A percentile compares a stretch with the other conserved stretches of the same genome.
Conservation (phyloP, 2,888 invertebrate species). For the Polyploca ridens region DNA sequence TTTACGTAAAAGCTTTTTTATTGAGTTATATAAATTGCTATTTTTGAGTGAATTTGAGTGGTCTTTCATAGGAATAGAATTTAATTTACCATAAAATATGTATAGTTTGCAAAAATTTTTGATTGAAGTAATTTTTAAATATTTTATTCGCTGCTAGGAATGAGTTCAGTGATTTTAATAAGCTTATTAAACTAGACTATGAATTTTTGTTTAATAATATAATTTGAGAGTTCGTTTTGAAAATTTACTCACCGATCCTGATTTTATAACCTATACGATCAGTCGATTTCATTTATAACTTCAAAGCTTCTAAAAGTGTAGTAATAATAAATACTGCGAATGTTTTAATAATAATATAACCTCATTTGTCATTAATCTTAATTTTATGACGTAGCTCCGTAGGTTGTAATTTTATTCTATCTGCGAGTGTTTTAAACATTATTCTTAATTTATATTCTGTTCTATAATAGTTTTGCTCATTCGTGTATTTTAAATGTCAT, state of each 20-base stretch:
- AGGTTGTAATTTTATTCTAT: conserved; percentile 2
- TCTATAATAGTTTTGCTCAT: background rate
- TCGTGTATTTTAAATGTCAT: conserved; percentile 1
- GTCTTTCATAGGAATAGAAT: no score
- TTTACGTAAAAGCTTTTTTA: conserved; percentile 7
- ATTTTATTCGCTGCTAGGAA: no score
- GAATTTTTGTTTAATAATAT: no score
- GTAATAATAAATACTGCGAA: background rate
- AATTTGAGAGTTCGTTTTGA: background rate
- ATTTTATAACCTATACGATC: background rate
- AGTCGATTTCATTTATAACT: background rate
- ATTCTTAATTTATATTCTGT: conserved; percentile 3
- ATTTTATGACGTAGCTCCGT: background rate
- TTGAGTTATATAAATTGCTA: background rate
- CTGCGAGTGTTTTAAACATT: background rate
- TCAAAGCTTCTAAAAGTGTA: background rate
- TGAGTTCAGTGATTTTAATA: no score
- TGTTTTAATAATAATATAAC: background rate
- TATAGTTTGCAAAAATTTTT: no score
- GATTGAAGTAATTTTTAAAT: no score
- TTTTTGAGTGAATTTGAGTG: background rate
- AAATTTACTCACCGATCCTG: background rate
- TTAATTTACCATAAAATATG: no score
- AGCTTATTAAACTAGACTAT: no score
- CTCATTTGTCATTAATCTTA: background rate